Evolutionary conservation across 1,140 invertebrate genomes (phyloP).

Genomic region (Aphelenchoides besseyi): DNA sequence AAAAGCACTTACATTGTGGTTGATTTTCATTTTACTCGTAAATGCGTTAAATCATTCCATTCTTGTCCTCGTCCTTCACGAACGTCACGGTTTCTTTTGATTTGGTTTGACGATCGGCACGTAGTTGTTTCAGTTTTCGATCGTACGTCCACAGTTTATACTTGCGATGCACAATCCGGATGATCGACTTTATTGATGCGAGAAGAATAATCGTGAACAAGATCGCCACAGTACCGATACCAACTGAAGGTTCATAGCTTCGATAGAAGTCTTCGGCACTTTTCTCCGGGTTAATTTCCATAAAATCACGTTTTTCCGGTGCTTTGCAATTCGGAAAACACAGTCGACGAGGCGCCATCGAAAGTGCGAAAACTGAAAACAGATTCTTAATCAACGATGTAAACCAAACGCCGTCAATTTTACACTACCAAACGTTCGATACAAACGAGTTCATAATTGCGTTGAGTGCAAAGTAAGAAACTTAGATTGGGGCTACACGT

Average conservation of each 20-base stretch:
- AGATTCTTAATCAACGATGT: too few species aligned
- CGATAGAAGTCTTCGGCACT: constrained; percentile 46
- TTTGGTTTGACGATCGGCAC: background rate
- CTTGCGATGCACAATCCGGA: constrained; percentile 39
- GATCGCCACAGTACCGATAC: constrained; percentile 51
- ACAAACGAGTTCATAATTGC: too few species aligned
- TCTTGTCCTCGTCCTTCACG: background rate
- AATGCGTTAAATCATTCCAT: constrained; percentile 5
- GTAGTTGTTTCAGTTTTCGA: constrained; percentile 22
- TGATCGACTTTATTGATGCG: constrained; percentile 46
- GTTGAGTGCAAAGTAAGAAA: too few species aligned
- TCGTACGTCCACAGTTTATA: constrained; percentile 28
- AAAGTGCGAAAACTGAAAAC: too few species aligned
- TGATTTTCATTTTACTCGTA: too few species aligned
- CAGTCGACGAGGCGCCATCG: constrained; percentile 26
- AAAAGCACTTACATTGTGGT: too few species aligned
- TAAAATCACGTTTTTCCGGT: constrained; percentile 57
- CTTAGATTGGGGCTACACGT: too few species aligned
- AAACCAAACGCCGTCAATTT: too few species aligned
- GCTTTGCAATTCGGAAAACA: constrained; percentile 45
- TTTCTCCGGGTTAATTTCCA: constrained; percentile 43
- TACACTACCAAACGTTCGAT: too few species aligned
- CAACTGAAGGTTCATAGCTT: constrained; percentile 54
- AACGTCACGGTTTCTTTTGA: constrained; percentile 10
- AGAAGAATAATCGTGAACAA: constrained; percentile 46